Evolutionary conservation across 2,113 vertebrate genomes (phyloP).

Genomic region (Verasper variegatus): DNA sequence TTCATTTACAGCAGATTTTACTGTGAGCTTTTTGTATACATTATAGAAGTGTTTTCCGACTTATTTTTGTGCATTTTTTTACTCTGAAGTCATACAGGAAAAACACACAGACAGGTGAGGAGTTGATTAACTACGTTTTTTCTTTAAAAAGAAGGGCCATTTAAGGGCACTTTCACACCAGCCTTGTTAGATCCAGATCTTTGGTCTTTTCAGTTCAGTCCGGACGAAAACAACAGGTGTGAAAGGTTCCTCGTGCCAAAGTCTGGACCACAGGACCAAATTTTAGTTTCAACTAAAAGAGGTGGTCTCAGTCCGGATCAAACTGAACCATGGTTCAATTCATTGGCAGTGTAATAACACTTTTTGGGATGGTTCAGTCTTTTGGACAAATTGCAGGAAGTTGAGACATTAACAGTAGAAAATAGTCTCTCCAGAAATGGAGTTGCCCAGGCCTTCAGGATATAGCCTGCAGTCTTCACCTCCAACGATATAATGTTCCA

Average conservation of each 20-base stretch:
- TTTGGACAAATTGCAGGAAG: too few species aligned
- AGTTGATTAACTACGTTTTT: constrained; percentile 2
- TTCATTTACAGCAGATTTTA: constrained; percentile 60
- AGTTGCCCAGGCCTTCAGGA: too few species aligned
- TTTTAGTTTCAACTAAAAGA: too few species aligned
- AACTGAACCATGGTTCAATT: too few species aligned
- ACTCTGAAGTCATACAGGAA: constrained; percentile 12
- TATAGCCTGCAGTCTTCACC: too few species aligned
- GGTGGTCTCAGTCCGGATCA: too few species aligned
- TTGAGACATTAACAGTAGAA: too few species aligned
- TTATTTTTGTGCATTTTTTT: constrained; percentile 20
- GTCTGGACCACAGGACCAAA: too few species aligned
- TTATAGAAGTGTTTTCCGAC: constrained; percentile 14
- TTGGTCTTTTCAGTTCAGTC: not conserved
- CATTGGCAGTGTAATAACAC: too few species aligned
- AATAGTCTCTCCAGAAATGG: too few species aligned
- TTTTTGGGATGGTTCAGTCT: too few species aligned
- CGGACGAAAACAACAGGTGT: not conserved
- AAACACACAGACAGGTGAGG: not conserved
- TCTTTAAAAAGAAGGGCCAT: not conserved
- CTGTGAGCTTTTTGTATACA: constrained; percentile 45
- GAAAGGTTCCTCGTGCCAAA: not conserved
- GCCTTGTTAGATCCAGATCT: not conserved
- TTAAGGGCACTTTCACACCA: not conserved
- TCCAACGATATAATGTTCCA: too few species aligned